phyloP scores from a whole-genome alignment of 1,140 invertebrate species.

The Caenorhabditis tropicalis region DNA sequence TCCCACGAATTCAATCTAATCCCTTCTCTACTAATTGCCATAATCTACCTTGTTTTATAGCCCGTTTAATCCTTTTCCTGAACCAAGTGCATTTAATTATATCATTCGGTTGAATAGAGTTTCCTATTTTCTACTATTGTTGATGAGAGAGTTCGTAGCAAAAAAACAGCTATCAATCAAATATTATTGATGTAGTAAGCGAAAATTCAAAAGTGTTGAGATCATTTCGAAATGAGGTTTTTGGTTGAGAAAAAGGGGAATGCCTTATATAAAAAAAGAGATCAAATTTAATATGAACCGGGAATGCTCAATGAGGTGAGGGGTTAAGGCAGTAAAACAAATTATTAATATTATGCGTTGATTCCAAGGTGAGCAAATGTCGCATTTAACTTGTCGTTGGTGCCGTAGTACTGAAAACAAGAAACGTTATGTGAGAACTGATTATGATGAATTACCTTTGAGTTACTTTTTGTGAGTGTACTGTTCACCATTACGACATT shows the following conservation, averaged over 20 bases:
- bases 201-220: no score
- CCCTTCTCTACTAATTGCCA: not conserved
- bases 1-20: not conserved
- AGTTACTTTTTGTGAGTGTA: slow-evolving; percentile 55
- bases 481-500: slow-evolving; percentile 58
- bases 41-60: not conserved
- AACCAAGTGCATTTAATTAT: not conserved
- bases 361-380: not conserved
- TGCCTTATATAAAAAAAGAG: not conserved
- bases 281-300: no score
- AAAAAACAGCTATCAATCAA: no score
- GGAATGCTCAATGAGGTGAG: no score
- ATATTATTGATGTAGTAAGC: no score
- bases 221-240: not conserved
- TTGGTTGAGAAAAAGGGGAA: not conserved
- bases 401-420: slow-evolving; percentile 11
- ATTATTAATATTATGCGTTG: not conserved
- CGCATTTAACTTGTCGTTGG: not conserved
- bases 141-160: no score
- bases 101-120: not conserved
- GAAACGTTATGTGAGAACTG: not conserved
- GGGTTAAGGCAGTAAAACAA: not conserved
- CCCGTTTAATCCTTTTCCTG: not conserved
- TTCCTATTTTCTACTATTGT: not conserved
- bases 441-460: not conserved